Conservation (phyloP, 1,140 invertebrate genomes). For the Zaprionus vittiger region DNA sequence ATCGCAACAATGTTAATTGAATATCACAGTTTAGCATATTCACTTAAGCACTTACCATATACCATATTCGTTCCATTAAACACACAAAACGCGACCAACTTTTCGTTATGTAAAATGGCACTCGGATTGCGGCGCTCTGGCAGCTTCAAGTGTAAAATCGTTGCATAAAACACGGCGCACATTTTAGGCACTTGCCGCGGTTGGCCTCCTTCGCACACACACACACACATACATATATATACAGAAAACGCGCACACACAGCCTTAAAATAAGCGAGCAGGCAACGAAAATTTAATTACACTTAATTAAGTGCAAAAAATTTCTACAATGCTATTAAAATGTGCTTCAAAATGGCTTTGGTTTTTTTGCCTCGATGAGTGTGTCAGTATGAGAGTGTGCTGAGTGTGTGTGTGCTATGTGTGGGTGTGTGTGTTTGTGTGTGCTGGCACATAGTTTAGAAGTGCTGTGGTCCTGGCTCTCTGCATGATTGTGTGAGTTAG, state of each 20-base stretch:
- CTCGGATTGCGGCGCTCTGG: slow-evolving; percentile 58
- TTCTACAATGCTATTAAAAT: slow-evolving; percentile 81
- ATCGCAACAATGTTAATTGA: slow-evolving; percentile 10
- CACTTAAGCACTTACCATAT: not conserved
- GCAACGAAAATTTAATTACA: slow-evolving; percentile 80
- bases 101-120: slow-evolving; percentile 46
- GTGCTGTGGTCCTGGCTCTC: slow-evolving; percentile 21
- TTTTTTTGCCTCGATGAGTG: slow-evolving; percentile 43
- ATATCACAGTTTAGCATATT: slow-evolving; percentile 15
- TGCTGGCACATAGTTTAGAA: slow-evolving; percentile 31
- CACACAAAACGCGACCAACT: slow-evolving; percentile 23
- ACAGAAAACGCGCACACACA: not conserved
- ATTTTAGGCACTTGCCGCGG: slow-evolving; percentile 58
- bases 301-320: slow-evolving; percentile 82
- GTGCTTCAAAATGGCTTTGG: slow-evolving; percentile 77
- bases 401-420: not conserved
- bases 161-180: slow-evolving; percentile 63
- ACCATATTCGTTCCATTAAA: slow-evolving; percentile 1
- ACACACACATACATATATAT: slow-evolving; percentile 13
- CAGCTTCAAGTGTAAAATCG: slow-evolving; percentile 63
- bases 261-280: slow-evolving; percentile 59
- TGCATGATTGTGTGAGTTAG: slow-evolving; percentile 31
- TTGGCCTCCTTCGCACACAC: slow-evolving; percentile 12
- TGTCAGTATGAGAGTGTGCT: slow-evolving; percentile 19
- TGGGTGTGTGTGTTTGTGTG: slow-evolving; percentile 15